Percentiles rank a stretch among this genome's conserved stretches.
These are phyloP conservation scores for Nasonia oneida DNA, from an alignment of 2,888 invertebrate species.

Conservation along the genomic window DNA sequence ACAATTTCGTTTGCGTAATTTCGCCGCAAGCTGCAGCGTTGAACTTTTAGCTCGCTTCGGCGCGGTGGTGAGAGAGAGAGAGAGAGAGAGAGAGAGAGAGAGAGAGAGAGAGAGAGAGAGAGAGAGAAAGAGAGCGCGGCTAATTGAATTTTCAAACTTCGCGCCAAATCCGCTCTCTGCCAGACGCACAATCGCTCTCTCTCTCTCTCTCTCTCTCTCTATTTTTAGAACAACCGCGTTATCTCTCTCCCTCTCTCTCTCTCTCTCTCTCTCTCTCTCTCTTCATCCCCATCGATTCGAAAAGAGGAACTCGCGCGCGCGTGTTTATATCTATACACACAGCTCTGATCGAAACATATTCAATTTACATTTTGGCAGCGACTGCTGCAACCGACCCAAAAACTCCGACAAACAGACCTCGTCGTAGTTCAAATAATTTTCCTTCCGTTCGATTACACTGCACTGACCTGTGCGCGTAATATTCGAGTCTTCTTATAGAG, in stretches of 20 bases:
- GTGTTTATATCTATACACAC: background rate
- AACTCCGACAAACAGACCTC: background rate
- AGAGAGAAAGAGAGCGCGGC: background rate
- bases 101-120: background rate
- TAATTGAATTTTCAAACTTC: conserved; percentile 18
- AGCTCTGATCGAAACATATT: background rate
- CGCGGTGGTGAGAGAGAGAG: background rate
- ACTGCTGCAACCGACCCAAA: background rate
- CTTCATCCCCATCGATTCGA: background rate
- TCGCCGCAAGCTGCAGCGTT: background rate
- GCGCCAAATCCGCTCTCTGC: background rate
- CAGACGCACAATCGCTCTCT: background rate
- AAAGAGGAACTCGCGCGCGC: background rate
- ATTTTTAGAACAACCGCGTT: no score
- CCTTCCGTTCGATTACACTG: background rate
- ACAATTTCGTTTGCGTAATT: background rate
- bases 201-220: background rate
- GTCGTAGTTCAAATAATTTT: background rate
- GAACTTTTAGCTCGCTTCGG: background rate
- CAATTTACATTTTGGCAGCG: conserved; percentile 1
- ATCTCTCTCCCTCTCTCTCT: background rate
- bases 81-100: no score
- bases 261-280: background rate
- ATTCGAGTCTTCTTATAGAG: background rate
- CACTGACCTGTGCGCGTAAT: no score